Evolutionary conservation across 2,888 invertebrate genomes (phyloP).

Genomic region (Odontomyia ornata): DNA sequence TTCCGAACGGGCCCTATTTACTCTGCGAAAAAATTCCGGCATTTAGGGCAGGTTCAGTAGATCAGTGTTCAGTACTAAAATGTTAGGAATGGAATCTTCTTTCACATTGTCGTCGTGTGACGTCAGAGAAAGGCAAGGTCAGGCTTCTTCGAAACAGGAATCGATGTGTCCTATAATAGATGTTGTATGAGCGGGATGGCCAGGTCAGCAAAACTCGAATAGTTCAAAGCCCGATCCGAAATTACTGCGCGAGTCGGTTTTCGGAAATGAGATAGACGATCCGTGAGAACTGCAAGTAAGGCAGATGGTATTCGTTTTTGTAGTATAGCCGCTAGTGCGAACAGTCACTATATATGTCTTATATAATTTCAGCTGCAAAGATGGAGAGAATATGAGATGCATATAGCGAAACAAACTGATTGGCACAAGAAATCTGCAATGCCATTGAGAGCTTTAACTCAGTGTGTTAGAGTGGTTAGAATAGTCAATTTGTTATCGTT

Average conservation of each 20-base stretch:
- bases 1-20: conserved; percentile 31
- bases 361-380: conserved; percentile 35
- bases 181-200: neutral
- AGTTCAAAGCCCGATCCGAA: neutral
- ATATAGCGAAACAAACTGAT: neutral
- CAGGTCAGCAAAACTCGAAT: neutral
- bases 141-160: neutral
- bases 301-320: neutral
- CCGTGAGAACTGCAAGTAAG: neutral
- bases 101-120: neutral
- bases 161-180: neutral
- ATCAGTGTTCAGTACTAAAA: neutral
- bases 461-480: neutral
- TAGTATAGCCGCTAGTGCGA: neutral
- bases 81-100: neutral
- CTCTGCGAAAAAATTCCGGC: conserved; percentile 13
- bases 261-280: neutral
- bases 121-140: conserved; percentile 37
- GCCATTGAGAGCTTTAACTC: neutral
- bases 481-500: neutral
- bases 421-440: conserved; percentile 9
- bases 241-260: neutral
- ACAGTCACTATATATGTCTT: neutral
- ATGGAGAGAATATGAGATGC: conserved; percentile 9
- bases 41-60: conserved; percentile 43